Base-by-base conservation (phyloP, 2,888 invertebrate genomes). In the Aporophyla nigra region DNA sequence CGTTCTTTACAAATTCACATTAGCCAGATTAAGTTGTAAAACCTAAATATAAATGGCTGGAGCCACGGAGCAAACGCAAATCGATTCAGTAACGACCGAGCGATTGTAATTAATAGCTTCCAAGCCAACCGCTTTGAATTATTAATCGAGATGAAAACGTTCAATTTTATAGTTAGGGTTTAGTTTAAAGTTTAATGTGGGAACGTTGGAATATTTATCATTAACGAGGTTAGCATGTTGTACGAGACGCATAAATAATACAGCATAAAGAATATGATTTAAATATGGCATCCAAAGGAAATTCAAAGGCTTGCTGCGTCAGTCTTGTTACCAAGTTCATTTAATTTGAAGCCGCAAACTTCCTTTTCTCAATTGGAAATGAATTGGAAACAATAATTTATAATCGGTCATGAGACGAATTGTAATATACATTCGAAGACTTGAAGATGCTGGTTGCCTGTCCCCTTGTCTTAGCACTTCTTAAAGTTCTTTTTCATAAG, bases 21-120 rank as follows among this genome's bases (percentile, higher is more conserved):
- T 73, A 82, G 62, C 61, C 65, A 71, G 82, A 84, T 80, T 84
- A 84, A 85, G 82, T 81, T 77, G 87, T 84, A 72, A 80, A 74
- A 76, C 63, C 71, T 72, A 78, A 78, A 78, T 78, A 78, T 83
- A 82, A 86, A 86, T 61, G 62, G 43, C 27, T 54, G 68, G 43
- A 85, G 46, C 68, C 71, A 54, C 62, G 53, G 67, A 70, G 51
- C 51, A 58, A 73, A 78, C 53, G 72, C 80, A 73, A 78, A 86
- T 59, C 73, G 75, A 65, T 81, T 59, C 12, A 78, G 74, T 84
- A 85, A 86, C 86, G 81, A 84, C 72, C 63, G 65, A 68, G 27
- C 75, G 82, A 77, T 76, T 76, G 76, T 84, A 86, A 86, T 84
- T 77, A 86, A 85, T 78, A 81, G 82, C 72, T 62, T 70, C 67